A percentile compares a stretch with the other conserved stretches of the same genome.
Evolutionary conservation across 2,797 vertebrate species (phyloP).

Genomic region (Tolypeutes matacus): DNA sequence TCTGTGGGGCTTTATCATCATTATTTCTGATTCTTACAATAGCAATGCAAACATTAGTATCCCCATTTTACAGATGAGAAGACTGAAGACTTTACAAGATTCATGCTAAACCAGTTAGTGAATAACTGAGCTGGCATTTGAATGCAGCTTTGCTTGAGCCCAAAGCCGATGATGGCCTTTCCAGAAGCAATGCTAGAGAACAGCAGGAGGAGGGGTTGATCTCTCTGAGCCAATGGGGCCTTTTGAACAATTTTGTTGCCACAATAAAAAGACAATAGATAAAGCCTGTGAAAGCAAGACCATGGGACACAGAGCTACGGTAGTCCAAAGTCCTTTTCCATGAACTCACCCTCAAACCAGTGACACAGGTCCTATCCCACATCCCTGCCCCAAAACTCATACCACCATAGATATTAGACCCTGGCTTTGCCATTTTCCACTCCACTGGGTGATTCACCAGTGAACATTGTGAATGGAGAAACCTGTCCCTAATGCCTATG

Average conservation of each 20-base stretch:
- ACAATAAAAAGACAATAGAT: not conserved
- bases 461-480: not conserved
- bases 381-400: not conserved
- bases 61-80: not conserved
- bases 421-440: not conserved
- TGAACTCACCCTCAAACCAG: not conserved
- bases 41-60: not conserved
- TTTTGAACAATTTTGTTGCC: not conserved
- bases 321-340: not conserved
- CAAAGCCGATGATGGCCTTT: not conserved
- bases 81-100: not conserved
- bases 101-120: not conserved
- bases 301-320: fast-evolving
- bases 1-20: not conserved
- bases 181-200: constrained; percentile 8
- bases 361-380: fast-evolving
- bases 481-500: not conserved
- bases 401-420: not conserved
- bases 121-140: not conserved
- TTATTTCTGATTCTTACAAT: not conserved
- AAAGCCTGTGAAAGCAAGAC: not conserved
- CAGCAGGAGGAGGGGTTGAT: not conserved
- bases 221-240: not conserved
- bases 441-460: not conserved
- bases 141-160: not conserved